These are phyloP conservation scores for Carposina sasakii DNA, from an alignment of 1,140 invertebrate genomes.

Conservation along the genomic window DNA sequence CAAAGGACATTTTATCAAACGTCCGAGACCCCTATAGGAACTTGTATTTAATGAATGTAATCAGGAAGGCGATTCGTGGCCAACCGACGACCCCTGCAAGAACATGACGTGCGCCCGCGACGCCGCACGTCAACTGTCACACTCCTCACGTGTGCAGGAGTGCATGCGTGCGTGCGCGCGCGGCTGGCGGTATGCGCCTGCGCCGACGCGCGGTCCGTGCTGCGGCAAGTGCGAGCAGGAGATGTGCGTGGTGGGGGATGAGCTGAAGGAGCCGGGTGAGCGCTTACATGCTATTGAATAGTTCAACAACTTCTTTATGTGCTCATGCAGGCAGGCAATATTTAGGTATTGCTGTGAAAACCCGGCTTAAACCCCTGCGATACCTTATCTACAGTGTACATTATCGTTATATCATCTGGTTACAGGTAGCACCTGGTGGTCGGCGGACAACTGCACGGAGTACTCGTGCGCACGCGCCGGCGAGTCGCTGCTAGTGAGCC, in stretches of 20 bases:
- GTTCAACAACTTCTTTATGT: too few species aligned
- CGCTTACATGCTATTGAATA: too few species aligned
- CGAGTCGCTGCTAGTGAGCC: constrained; percentile 72
- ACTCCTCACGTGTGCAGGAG: constrained; percentile 65
- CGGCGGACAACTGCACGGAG: constrained; percentile 78
- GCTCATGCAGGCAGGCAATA: too few species aligned
- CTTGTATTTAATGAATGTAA: too few species aligned
- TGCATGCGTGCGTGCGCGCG: constrained; percentile 73
- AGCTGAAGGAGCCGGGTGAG: constrained; percentile 66
- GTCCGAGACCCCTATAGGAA: too few species aligned
- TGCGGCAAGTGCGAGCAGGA: constrained; percentile 82
- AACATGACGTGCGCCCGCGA: constrained; percentile 74
- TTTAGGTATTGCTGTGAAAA: too few species aligned
- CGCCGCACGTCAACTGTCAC: constrained; percentile 62
- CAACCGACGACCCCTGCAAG: constrained; percentile 75
- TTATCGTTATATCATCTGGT: too few species aligned
- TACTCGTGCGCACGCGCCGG: constrained; percentile 71
- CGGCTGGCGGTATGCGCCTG: constrained; percentile 74
- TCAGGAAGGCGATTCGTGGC: constrained; percentile 75
- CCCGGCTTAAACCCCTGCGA: too few species aligned
- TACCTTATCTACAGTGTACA: too few species aligned
- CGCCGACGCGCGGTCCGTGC: constrained; percentile 68
- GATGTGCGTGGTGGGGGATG: constrained; percentile 76
- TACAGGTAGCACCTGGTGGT: constrained; percentile 74
- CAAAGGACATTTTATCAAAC: too few species aligned